Evolutionary conservation across 1,140 invertebrate species (phyloP).

Genomic region (Elymnias hypermnestra): DNA sequence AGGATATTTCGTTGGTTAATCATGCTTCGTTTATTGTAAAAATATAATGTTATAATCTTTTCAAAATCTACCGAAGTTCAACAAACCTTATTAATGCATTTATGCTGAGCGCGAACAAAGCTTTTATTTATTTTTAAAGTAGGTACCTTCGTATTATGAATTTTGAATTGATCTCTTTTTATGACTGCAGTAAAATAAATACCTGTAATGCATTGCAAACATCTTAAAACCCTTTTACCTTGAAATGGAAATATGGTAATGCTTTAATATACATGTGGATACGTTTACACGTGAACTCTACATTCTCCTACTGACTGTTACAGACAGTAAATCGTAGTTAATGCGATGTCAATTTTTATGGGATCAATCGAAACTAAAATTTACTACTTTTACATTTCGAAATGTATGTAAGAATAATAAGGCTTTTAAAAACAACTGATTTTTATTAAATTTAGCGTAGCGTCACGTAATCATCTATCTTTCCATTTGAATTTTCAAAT

Average conservation of each 20-base stretch:
- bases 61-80: constrained; percentile 37
- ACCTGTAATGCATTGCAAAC: constrained; percentile 32
- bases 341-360: too few relatives aligned
- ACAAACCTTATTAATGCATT: constrained; percentile 29
- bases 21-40: constrained; percentile 51
- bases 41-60: constrained; percentile 36
- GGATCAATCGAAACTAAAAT: too few relatives aligned
- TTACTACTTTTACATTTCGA: too few relatives aligned
- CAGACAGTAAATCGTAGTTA: background rate
- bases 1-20: constrained; percentile 61
- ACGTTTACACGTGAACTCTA: too few relatives aligned
- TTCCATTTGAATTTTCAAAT: too few relatives aligned
- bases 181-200: constrained; percentile 41
- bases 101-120: constrained; percentile 33
- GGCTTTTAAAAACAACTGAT: too few relatives aligned
- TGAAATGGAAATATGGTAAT: background rate
- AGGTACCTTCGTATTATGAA: constrained; percentile 35
- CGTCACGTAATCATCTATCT: too few relatives aligned
- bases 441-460: too few relatives aligned
- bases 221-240: too few relatives aligned
- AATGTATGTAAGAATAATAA: too few relatives aligned
- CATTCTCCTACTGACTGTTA: too few relatives aligned
- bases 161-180: constrained; percentile 45
- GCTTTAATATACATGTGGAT: background rate
- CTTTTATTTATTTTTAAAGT: constrained; percentile 33